Evolutionary conservation across 30 jellyfish, hydroid and myxozoan species (phyloP).

Genomic region (Morbakka virulenta): DNA sequence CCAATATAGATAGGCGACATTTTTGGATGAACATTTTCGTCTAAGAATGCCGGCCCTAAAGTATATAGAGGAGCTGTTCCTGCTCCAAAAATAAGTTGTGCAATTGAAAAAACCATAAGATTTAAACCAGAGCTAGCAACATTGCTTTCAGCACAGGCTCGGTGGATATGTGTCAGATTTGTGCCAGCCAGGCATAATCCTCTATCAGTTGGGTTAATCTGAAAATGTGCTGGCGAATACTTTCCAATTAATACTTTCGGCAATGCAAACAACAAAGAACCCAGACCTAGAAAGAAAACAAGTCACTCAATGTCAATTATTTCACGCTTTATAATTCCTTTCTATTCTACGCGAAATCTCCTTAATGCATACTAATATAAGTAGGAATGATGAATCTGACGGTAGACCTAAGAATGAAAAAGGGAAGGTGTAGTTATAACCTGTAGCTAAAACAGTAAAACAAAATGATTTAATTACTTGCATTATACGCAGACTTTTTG

Average conservation of each 20-base stretch:
- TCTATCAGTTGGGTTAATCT: background rate
- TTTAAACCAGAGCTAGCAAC: conserved; percentile 8
- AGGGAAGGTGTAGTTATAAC: no score
- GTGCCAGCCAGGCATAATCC: conserved; percentile 22
- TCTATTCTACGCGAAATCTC: no score
- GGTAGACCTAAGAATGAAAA: no score
- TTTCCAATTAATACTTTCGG: conserved; percentile 79
- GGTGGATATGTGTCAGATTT: background rate
- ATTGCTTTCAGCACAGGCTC: background rate
- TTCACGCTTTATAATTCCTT: no score
- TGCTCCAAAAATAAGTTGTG: conserved; percentile 75
- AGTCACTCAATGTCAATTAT: no score
- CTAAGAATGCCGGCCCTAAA: conserved; percentile 83
- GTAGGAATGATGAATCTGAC: no score
- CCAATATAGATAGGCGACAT: conserved; percentile 85
- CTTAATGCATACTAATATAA: no score
- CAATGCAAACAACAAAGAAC: conserved; percentile 70
- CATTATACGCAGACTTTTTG: no score
- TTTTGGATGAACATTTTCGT: conserved; percentile 81
- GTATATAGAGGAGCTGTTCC: conserved; percentile 87
- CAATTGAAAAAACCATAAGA: conserved; percentile 40
- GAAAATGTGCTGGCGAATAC: conserved; percentile 45
- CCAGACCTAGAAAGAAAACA: conserved; percentile 61
- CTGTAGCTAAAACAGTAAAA: no score
- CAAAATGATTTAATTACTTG: no score